Evolutionary conservation across 1,140 invertebrate genomes (phyloP).

Genomic region (Cherax destructor): DNA sequence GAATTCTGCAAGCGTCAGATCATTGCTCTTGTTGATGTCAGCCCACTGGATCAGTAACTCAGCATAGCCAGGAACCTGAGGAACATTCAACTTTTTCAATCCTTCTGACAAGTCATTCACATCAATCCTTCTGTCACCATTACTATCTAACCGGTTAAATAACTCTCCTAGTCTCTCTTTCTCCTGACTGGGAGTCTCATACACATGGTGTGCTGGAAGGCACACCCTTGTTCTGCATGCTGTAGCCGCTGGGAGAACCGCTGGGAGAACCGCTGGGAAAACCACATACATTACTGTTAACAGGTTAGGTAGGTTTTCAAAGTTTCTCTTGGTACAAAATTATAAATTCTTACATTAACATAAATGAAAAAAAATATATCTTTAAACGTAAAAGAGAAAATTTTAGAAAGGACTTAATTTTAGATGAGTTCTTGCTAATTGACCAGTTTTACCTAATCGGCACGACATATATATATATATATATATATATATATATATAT

Average conservation of each 20-base stretch:
- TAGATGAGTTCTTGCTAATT: too few relatives aligned
- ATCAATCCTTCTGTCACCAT: slow-evolving; percentile 95
- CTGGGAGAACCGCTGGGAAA: too few relatives aligned
- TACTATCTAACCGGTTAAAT: slow-evolving; percentile 91
- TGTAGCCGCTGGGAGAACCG: neutral
- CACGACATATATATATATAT: too few relatives aligned
- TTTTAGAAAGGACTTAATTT: too few relatives aligned
- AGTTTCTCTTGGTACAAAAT: too few relatives aligned
- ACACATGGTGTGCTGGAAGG: slow-evolving; percentile 43
- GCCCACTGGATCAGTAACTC: slow-evolving; percentile 92
- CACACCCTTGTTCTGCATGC: slow-evolving; percentile 20
- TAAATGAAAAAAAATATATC: too few relatives aligned
- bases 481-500: too few relatives aligned
- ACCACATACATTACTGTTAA: too few relatives aligned
- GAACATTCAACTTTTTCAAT: slow-evolving; percentile 88
- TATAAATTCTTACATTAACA: too few relatives aligned
- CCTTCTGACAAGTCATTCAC: slow-evolving; percentile 92
- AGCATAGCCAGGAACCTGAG: slow-evolving; percentile 85
- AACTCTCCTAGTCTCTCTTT: slow-evolving; percentile 83
- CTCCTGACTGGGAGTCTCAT: slow-evolving; percentile 75
- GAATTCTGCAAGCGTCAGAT: slow-evolving; percentile 93
- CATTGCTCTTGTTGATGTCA: slow-evolving; percentile 89
- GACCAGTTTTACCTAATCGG: too few relatives aligned
- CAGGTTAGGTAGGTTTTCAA: too few relatives aligned
- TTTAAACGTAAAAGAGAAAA: too few relatives aligned